These are phyloP conservation scores for Paratilapia polleni DNA, from an alignment of 2,113 vertebrate species.

Conservation along the genomic window DNA sequence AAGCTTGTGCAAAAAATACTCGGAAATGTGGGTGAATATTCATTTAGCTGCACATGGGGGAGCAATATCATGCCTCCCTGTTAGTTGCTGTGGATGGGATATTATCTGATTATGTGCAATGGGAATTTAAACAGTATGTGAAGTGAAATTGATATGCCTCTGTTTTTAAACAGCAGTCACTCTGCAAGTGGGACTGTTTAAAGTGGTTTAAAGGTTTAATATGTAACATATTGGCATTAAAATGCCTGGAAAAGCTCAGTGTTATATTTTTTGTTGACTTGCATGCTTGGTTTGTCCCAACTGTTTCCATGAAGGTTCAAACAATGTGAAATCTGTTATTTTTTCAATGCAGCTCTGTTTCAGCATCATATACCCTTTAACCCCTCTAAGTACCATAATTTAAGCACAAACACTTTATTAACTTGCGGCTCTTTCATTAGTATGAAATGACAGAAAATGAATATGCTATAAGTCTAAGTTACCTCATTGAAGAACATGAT, in stretches of 20 bases:
- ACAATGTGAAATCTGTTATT: too few relatives aligned
- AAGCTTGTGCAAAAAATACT: neutral
- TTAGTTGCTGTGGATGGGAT: constrained; percentile 31
- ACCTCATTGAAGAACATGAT: neutral
- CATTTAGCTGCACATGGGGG: constrained; percentile 7
- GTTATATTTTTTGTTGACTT: too few relatives aligned
- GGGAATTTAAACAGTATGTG: constrained; percentile 55
- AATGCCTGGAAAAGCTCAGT: neutral
- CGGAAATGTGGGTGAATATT: neutral
- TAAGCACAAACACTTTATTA: too few relatives aligned
- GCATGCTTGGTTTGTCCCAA: too few relatives aligned
- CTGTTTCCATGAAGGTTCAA: too few relatives aligned
- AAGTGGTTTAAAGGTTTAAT: neutral
- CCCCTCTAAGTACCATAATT: too few relatives aligned
- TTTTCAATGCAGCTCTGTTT: too few relatives aligned
- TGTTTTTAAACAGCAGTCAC: constrained; percentile 33
- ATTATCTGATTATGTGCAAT: constrained; percentile 46
- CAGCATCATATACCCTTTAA: too few relatives aligned
- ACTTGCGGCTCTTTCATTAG: too few relatives aligned
- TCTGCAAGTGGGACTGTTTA: neutral
- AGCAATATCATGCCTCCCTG: constrained; percentile 16
- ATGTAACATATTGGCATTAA: neutral
- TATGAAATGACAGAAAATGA: too few relatives aligned
- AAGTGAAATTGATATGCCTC: constrained; percentile 51
- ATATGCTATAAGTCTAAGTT: neutral